phyloP scores from a whole-genome alignment of 2,797 vertebrate species.

The Sebastolobus alascanus region DNA sequence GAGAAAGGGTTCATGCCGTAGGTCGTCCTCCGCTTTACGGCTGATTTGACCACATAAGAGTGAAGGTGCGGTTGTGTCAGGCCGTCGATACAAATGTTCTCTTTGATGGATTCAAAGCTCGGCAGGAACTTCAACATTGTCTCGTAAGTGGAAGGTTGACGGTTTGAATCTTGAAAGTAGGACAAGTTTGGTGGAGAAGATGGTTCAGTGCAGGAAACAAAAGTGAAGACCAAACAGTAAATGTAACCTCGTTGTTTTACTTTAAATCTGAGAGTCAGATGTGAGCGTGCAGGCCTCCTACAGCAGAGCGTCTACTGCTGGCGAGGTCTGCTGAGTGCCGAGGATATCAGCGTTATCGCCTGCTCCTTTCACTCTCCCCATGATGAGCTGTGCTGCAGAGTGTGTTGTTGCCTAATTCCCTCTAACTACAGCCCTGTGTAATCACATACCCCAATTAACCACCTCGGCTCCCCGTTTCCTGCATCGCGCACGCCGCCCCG shows the following conservation, averaged over 20 bases:
- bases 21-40: conserved; percentile 32
- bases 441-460: conserved; percentile 99
- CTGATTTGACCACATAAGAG: conserved; percentile 6
- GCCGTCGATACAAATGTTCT: conserved; percentile 30
- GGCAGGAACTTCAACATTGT: conserved; percentile 3
- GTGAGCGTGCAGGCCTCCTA: conserved; percentile 32
- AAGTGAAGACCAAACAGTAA: not conserved
- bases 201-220: not conserved
- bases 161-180: too few relatives aligned
- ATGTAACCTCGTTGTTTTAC: not conserved
- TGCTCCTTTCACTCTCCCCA: conserved; percentile 90
- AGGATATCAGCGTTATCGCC: conserved; percentile 92
- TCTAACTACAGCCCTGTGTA: conserved; percentile 98
- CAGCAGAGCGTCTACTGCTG: conserved; percentile 37
- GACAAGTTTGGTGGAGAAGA: too few relatives aligned
- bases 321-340: conserved; percentile 87
- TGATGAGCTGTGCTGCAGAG: conserved; percentile 96
- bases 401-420: conserved; percentile 98
- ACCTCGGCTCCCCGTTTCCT: conserved; percentile 92
- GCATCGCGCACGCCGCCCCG: conserved; percentile 74
- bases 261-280: conserved; percentile 43
- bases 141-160: not conserved
- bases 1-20: conserved; percentile 48
- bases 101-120: conserved; percentile 32
- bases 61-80: conserved; percentile 24